phyloP scores from a whole-genome alignment of 2,113 vertebrate genomes.

The Syrmaticus mikado region DNA sequence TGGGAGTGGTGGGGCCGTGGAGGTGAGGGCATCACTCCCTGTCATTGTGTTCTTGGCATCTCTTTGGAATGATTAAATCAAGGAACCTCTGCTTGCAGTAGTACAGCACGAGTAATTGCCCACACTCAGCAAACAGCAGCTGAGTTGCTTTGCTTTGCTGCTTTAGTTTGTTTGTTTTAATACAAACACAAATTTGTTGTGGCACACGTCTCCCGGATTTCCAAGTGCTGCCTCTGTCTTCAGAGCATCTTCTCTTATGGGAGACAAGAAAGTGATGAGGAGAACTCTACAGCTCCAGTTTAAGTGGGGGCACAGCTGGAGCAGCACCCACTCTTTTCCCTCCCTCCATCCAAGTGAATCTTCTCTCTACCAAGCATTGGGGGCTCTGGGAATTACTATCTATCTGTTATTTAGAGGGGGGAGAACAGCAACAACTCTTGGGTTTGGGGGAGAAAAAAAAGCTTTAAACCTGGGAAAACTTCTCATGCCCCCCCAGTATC shows the following conservation, averaged over 20 bases:
- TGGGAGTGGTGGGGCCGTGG: background rate
- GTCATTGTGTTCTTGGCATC: background rate
- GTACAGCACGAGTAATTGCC: slow-evolving; percentile 15
- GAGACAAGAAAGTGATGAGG: background rate
- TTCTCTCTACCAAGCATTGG: background rate
- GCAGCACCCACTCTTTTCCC: background rate
- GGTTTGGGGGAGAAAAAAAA: background rate
- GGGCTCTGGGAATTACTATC: background rate
- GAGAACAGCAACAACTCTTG: background rate
- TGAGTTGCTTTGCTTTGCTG: background rate
- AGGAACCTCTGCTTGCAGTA: slow-evolving; percentile 19
- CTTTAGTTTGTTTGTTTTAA: background rate
- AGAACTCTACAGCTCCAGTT: background rate
- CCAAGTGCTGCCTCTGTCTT: background rate
- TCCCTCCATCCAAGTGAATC: background rate
- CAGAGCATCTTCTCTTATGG: background rate
- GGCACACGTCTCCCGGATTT: background rate
- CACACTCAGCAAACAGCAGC: background rate
- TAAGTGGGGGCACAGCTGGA: background rate
- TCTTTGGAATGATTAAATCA: background rate
- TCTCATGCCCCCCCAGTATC: rapidly evolving
- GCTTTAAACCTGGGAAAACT: background rate
- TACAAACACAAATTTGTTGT: background rate
- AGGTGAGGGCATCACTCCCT: background rate
- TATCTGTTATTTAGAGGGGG: background rate